These are phyloP conservation scores for Cantharis lateralis DNA, from an alignment of 2,888 invertebrate species.

Conservation along the genomic window DNA sequence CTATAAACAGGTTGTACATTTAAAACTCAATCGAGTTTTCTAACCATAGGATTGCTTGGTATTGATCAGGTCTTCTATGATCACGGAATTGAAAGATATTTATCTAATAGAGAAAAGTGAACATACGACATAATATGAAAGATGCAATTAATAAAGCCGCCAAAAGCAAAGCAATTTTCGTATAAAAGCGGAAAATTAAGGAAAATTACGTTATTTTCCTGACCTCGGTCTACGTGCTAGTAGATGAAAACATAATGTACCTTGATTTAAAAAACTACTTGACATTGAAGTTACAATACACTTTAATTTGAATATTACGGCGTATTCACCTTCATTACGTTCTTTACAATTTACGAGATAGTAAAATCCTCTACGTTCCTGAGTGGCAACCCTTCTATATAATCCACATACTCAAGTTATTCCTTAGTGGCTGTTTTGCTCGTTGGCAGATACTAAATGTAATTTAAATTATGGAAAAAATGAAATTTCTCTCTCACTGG, in stretches of 20 bases:
- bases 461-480: neutral
- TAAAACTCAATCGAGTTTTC: neutral
- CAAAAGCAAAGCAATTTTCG: slow-evolving; percentile 20
- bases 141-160: neutral
- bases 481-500: neutral
- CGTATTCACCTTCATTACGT: slow-evolving; percentile 28
- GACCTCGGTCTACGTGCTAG: slow-evolving; percentile 35
- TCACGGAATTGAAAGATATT: too few species aligned
- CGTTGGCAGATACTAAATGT: neutral
- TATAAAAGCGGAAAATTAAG: slow-evolving; percentile 11
- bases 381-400: neutral
- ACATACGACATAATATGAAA: neutral
- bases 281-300: slow-evolving; percentile 32
- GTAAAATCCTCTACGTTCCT: slow-evolving; percentile 7
- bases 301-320: slow-evolving; percentile 17
- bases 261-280: slow-evolving; percentile 29
- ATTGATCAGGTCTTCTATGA: neutral
- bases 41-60: neutral
- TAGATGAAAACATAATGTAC: slow-evolving; percentile 28
- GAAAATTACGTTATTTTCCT: slow-evolving; percentile 37
- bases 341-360: slow-evolving; percentile 21
- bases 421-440: neutral
- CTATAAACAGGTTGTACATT: neutral
- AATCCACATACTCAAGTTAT: neutral
- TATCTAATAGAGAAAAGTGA: too few species aligned